Percentiles rank a stretch among this genome's conserved stretches.
These are phyloP conservation scores for Hydrotaea diabolus DNA, from an alignment of 2,888 invertebrate genomes.

Conservation along the genomic window DNA sequence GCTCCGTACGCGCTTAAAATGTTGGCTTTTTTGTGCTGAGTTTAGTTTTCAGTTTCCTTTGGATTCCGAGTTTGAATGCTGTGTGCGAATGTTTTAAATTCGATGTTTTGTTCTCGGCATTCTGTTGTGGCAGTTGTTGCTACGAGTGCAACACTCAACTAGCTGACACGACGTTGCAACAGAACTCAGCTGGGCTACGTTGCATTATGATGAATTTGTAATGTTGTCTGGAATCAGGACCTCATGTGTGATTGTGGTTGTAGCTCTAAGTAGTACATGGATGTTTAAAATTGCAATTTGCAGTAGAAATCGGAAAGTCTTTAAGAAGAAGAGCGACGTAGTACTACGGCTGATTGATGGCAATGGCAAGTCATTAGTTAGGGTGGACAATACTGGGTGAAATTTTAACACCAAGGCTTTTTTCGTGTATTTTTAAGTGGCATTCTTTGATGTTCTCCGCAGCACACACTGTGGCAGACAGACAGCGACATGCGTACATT, in stretches of 20 bases:
- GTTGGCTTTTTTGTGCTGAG: constrained; percentile 17
- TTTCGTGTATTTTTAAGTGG: not conserved
- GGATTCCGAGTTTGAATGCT: constrained; percentile 46
- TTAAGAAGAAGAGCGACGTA: not conserved
- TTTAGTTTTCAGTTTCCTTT: constrained; percentile 32
- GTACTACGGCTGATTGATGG: not conserved
- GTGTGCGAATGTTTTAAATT: constrained; percentile 57
- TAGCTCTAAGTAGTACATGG: too few species aligned
- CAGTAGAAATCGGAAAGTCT: too few species aligned
- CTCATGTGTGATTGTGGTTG: constrained; percentile 21
- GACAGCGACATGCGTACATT: not conserved
- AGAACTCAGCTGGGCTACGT: constrained; percentile 63
- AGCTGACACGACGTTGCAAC: constrained; percentile 60
- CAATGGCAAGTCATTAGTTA: too few species aligned
- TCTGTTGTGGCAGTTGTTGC: constrained; percentile 29
- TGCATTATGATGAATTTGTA: constrained; percentile 65
- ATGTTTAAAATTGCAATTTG: too few species aligned
- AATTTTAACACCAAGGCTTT: too few species aligned
- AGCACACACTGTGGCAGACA: not conserved
- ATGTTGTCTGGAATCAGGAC: constrained; percentile 56
- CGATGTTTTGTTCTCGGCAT: constrained; percentile 41
- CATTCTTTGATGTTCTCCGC: not conserved
- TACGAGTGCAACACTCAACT: constrained; percentile 35
- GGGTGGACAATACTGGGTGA: not conserved
- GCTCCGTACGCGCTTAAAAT: constrained; percentile 47